A percentile compares a stretch with the other conserved stretches of the same genome.
phyloP scores from a whole-genome alignment of 2,797 vertebrate genomes.

The Acrossocheilus fasciatus region DNA sequence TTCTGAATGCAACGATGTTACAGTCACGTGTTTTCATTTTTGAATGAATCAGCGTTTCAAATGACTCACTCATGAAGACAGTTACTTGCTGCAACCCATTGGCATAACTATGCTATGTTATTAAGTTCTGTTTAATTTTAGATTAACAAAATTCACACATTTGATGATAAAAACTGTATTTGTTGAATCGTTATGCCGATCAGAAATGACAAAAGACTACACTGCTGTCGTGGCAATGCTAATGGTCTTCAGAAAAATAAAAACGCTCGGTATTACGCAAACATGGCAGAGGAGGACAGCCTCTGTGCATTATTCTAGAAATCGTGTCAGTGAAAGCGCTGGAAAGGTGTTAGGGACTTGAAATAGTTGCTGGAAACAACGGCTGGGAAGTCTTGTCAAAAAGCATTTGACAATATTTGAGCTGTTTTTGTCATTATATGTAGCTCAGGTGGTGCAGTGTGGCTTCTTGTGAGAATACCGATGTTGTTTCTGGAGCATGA shows the following conservation, averaged over 20 bases:
- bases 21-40: background rate
- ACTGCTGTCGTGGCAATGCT: constrained; percentile 52
- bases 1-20: background rate
- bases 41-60: background rate
- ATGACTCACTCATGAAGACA: background rate
- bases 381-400: constrained; percentile 54
- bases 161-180: background rate
- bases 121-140: background rate
- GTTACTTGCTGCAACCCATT: background rate
- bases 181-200: background rate
- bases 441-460: constrained; percentile 21
- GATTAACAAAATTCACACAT: background rate
- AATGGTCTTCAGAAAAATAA: constrained; percentile 66
- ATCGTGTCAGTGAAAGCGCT: constrained; percentile 62
- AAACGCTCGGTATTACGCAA: constrained; percentile 62
- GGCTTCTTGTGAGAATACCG: constrained; percentile 10
- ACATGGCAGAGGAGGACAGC: constrained; percentile 62
- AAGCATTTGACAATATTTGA: constrained; percentile 46
- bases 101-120: background rate
- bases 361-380: constrained; percentile 61
- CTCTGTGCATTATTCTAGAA: constrained; percentile 64
- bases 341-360: constrained; percentile 69
- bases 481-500: constrained; percentile 24
- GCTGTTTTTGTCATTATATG: constrained; percentile 44
- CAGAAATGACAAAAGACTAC: constrained; percentile 49